Conservation (phyloP, 2,888 invertebrate species). For the Schizotus pectinicornis region DNA sequence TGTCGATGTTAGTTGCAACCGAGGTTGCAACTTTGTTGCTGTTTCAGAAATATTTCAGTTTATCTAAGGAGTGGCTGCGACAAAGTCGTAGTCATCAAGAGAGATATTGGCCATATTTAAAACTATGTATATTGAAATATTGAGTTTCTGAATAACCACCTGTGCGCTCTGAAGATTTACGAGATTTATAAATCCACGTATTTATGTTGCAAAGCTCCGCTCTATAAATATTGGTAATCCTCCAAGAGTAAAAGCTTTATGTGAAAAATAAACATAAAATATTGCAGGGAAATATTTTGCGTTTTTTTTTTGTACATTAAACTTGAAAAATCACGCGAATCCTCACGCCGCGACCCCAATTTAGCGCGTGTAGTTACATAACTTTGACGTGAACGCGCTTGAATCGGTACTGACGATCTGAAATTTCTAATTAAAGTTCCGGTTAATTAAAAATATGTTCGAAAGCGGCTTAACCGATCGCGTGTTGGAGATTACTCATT, state of each 20-base stretch:
- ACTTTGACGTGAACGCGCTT: too few species aligned
- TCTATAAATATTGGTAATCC: conserved; percentile 33
- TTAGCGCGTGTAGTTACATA: not conserved
- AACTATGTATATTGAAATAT: conserved; percentile 21
- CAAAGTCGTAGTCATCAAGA: too few species aligned
- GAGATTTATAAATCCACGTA: conserved; percentile 31
- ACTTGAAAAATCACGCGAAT: conserved; percentile 21
- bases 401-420: too few species aligned
- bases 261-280: conserved; percentile 29
- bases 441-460: too few species aligned
- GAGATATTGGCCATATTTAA: too few species aligned
- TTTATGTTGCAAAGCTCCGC: conserved; percentile 30
- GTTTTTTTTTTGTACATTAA: conserved; percentile 21
- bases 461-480: too few species aligned
- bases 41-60: too few species aligned
- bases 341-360: conserved; percentile 4
- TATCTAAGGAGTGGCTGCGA: too few species aligned
- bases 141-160: conserved; percentile 30
- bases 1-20: too few species aligned
- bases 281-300: conserved; percentile 16
- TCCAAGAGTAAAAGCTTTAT: conserved; percentile 28
- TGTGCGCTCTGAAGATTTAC: conserved; percentile 29
- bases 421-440: too few species aligned
- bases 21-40: too few species aligned
- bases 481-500: too few species aligned